phyloP scores from a whole-genome alignment of 2,113 vertebrate genomes.

The Albula goreensis region DNA sequence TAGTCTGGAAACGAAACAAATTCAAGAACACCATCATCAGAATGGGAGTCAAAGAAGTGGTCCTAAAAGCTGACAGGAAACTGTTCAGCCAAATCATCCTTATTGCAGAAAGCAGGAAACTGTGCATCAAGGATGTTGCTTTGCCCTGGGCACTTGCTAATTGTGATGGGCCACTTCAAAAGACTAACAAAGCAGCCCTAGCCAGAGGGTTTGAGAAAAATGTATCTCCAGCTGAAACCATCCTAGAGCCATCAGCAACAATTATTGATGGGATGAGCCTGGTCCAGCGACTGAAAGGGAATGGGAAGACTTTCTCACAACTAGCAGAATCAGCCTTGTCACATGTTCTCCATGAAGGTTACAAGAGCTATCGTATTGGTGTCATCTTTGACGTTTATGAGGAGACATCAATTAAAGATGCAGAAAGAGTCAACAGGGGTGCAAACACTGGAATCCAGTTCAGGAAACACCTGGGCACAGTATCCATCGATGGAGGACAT shows the following conservation, averaged over 20 bases:
- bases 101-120: slow-evolving; percentile 11
- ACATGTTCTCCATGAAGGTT: too few relatives aligned
- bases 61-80: slow-evolving; percentile 19
- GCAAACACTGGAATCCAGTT: too few relatives aligned
- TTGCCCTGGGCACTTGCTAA: slow-evolving; percentile 11
- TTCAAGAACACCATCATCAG: background rate
- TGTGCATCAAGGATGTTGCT: slow-evolving; percentile 18
- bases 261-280: slow-evolving; percentile 19
- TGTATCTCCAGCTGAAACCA: background rate
- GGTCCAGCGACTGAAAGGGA: background rate
- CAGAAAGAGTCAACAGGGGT: too few relatives aligned
- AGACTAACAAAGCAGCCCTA: background rate
- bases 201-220: slow-evolving; percentile 2
- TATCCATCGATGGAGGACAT: too few relatives aligned
- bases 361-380: too few relatives aligned
- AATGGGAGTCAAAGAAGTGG: slow-evolving; percentile 10
- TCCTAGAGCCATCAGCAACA: background rate
- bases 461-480: too few relatives aligned
- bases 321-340: too few relatives aligned
- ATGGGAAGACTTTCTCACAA: too few relatives aligned
- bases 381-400: too few relatives aligned
- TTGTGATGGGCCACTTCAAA: background rate
- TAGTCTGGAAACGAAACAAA: too few relatives aligned
- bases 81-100: slow-evolving; percentile 18
- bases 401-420: too few relatives aligned